Evolutionary conservation across 2,113 vertebrate genomes (phyloP).

Genomic region (Xyrauchen texanus): DNA sequence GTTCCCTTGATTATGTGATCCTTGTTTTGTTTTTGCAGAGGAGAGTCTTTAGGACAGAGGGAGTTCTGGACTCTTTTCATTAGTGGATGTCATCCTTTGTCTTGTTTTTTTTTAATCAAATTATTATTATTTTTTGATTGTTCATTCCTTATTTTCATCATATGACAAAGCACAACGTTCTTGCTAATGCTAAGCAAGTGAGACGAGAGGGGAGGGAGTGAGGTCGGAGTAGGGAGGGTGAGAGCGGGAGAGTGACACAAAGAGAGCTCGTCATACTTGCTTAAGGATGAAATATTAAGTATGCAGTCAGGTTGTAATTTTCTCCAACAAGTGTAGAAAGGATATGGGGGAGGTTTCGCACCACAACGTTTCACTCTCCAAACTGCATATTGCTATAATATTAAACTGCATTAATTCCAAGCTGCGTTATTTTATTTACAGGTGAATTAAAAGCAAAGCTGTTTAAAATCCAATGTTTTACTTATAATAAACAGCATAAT

Average conservation of each 20-base stretch:
- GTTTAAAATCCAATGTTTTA: slow-evolving; percentile 25
- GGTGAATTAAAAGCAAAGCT: slow-evolving; percentile 38
- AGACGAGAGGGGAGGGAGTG: slow-evolving; percentile 50
- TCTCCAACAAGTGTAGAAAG: slow-evolving; percentile 52
- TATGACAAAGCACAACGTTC: slow-evolving; percentile 65
- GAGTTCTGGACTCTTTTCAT: background rate
- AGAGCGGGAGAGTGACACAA: slow-evolving; percentile 60
- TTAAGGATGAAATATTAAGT: slow-evolving; percentile 81
- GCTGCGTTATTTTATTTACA: slow-evolving; percentile 54
- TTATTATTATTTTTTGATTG: slow-evolving; percentile 64
- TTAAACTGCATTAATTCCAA: background rate
- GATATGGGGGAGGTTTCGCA: no score
- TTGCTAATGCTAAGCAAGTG: slow-evolving; percentile 59
- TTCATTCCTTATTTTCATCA: slow-evolving; percentile 62
- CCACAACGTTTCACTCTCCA: background rate
- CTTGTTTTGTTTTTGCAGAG: background rate
- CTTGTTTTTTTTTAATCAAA: slow-evolving; percentile 60
- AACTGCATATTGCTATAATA: slow-evolving; percentile 17
- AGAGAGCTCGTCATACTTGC: slow-evolving; percentile 77
- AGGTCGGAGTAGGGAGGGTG: slow-evolving; percentile 38
- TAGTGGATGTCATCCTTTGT: slow-evolving; percentile 16
- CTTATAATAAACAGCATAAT: slow-evolving; percentile 68
- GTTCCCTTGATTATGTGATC: background rate
- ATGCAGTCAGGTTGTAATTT: slow-evolving; percentile 82
- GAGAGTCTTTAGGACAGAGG: background rate